Evolutionary conservation across 2,888 invertebrate species (phyloP).

Genomic region (Sesia apiformis): DNA sequence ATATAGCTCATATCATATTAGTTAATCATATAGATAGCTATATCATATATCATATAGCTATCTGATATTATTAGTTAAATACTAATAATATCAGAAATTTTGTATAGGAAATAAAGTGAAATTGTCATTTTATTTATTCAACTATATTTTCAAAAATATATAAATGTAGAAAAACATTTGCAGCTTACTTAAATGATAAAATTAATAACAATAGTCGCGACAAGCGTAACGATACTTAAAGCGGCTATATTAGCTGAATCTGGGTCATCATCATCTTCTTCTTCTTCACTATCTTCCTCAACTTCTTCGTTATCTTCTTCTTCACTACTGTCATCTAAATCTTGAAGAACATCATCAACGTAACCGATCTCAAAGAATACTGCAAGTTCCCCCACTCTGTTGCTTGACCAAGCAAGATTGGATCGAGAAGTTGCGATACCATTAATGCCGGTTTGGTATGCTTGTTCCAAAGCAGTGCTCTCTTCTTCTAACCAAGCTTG

Average conservation of each 20-base stretch:
- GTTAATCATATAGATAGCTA: no score
- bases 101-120: no score
- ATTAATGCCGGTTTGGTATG: slow-evolving; percentile 27
- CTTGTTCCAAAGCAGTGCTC: slow-evolving; percentile 23
- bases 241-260: slow-evolving; percentile 37
- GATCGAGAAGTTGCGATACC: slow-evolving; percentile 28
- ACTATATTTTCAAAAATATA: background rate
- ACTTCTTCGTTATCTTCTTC: slow-evolving; percentile 5
- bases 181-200: background rate
- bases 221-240: slow-evolving; percentile 35
- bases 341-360: slow-evolving; percentile 27
- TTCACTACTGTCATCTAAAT: slow-evolving; percentile 10
- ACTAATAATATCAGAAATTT: no score
- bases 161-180: background rate
- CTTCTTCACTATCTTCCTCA: slow-evolving; percentile 4
- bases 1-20: no score
- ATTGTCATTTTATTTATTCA: no score
- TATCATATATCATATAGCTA: no score
- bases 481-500: slow-evolving; percentile 37
- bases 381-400: slow-evolving; percentile 33
- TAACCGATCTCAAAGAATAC: slow-evolving; percentile 47
- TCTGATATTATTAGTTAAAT: no score
- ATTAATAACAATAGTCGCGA: slow-evolving; percentile 17
- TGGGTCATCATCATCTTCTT: slow-evolving; percentile 3
- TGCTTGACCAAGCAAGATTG: slow-evolving; percentile 38